Evolutionary conservation across 2,113 vertebrate genomes (phyloP), one percentile per base, ranked within the genome.

Genomic region (Paradoxurus hermaphroditus): DNA sequence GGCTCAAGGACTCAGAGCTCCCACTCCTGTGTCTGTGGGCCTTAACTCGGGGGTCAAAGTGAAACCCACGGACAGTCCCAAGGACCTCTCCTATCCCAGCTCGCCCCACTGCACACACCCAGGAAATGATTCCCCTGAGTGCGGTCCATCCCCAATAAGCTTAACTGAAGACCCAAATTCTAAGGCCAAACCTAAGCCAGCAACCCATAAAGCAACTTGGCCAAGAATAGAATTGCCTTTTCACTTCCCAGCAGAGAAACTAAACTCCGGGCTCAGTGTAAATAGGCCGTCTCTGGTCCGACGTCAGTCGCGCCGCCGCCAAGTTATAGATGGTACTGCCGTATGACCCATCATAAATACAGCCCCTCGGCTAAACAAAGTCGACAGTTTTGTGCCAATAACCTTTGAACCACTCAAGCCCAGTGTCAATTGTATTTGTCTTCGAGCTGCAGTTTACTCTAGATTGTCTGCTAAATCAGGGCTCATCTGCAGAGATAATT

Each of bases 361-460:
- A 94, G 95, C 86, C 82, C 94, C 96, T 98, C 41, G 6, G 91
- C 95, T 97, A 98, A 98, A 98, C 97, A 98, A 97, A 97, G 95
- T 77, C 31, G 98, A 98, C 98, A 98, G 98, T 91, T 98, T 98
- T 97, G 97, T 97, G 97, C 97, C 97, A 98, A 98, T 98, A 98
- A 98, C 97, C 98, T 98, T 98, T 97, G 97, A 97, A 98, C 96
- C 96, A 94, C 97, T 97, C 97, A 96, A 97, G 97, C 98, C 96
- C 87, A 68, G 96, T 98, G 98, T 98, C 98, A 98, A 98, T 97
- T 98, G 97, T 97, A 97, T 97, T 98, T 98, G 97, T 97, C 97
- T 98, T 97, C 94, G 4, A 95, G 96, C 97, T 91, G 96, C 93
- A 92, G 98, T 97, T 98, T 98, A 98, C 97, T 91, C 97, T 87